A percentile compares a stretch with the other conserved stretches of the same genome.
Evolutionary conservation across 2,113 vertebrate species (phyloP).

Genomic region (Rhegmatorhina hoffmannsi): DNA sequence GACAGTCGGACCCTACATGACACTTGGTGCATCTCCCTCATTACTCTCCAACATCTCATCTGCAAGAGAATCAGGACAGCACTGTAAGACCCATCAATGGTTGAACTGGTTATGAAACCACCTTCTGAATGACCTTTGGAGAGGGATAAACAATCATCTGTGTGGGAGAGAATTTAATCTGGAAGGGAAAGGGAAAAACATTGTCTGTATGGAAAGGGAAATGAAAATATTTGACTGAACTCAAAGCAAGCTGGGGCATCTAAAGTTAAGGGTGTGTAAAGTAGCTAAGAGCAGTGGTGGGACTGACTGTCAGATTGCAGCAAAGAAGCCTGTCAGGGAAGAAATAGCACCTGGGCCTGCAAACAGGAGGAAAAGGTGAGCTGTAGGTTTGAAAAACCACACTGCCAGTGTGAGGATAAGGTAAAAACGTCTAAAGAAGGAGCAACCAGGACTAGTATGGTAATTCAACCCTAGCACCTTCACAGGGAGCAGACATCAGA

Average conservation of each 20-base stretch:
- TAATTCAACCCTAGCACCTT: conserved; percentile 5
- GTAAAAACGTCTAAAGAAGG: conserved; percentile 3
- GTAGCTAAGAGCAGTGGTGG: conserved; percentile 56
- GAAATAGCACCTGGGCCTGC: not conserved
- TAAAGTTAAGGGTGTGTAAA: conserved; percentile 59
- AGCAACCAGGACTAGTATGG: not conserved
- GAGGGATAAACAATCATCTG: conserved; percentile 41
- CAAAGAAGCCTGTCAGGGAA: not conserved
- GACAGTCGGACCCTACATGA: not conserved
- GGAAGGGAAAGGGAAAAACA: conserved; percentile 66
- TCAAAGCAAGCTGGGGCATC: conserved; percentile 62
- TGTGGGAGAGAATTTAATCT: conserved; percentile 60
- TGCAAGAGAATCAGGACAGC: not conserved
- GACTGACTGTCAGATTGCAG: conserved; percentile 13
- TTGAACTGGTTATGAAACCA: conserved; percentile 36
- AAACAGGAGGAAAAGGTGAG: not conserved
- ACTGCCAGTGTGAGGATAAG: not conserved
- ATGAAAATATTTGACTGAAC: conserved; percentile 75
- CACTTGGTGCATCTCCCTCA: not conserved
- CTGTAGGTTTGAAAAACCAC: not conserved
- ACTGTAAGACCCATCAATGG: not conserved
- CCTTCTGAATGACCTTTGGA: conserved; percentile 22
- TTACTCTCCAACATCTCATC: not conserved
- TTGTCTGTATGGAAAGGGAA: conserved; percentile 70
- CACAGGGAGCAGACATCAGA: not conserved